Evolutionary conservation across 2,113 vertebrate species (phyloP).

Genomic region (Ciconia maguari): DNA sequence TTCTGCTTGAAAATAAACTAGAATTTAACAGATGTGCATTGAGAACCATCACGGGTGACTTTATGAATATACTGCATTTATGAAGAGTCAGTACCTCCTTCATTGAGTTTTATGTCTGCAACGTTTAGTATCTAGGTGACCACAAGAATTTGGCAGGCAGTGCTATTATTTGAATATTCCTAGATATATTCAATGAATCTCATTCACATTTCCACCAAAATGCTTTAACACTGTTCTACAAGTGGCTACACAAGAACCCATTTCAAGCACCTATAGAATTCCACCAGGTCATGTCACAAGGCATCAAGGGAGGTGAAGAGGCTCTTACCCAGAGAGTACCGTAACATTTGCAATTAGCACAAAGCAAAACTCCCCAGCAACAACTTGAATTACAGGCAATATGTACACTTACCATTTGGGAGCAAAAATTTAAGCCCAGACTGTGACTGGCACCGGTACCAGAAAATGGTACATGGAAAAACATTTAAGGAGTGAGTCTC

Average conservation of each 20-base stretch:
- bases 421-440: neutral
- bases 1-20: neutral
- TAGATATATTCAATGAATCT: neutral
- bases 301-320: neutral
- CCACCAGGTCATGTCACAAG: neutral
- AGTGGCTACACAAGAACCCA: neutral
- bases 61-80: neutral
- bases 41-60: neutral
- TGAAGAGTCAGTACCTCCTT: neutral
- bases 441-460: neutral
- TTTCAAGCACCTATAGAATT: neutral
- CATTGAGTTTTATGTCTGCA: neutral
- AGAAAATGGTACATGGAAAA: neutral
- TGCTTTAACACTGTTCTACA: fast-evolving
- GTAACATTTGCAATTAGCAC: neutral
- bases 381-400: neutral
- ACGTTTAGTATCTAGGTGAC: neutral
- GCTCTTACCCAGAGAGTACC: too few species aligned
- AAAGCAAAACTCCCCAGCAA: neutral
- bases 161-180: neutral
- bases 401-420: neutral
- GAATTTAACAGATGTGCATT: neutral
- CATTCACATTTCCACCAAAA: neutral
- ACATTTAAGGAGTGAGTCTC: neutral
- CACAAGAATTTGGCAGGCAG: neutral